Evolutionary conservation across 1,140 invertebrate genomes (phyloP).

Genomic region (Aphelenchoides fujianensis): DNA sequence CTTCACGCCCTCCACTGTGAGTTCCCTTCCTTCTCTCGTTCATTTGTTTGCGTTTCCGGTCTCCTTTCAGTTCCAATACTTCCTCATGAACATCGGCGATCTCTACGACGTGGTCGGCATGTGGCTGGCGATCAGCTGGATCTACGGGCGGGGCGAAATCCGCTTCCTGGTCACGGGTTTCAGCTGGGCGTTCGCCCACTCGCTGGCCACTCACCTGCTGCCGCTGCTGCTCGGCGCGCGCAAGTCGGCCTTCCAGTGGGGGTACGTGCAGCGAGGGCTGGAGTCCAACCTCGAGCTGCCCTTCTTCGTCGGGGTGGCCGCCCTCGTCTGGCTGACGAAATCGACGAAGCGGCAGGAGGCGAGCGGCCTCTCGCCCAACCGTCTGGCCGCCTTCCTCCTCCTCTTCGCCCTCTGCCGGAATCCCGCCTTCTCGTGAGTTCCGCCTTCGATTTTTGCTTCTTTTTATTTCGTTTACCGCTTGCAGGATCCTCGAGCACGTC

Average conservation of each 20-base stretch:
- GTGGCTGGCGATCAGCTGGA: slow-evolving; percentile 76
- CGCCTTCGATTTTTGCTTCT: no score
- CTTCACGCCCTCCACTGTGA: slow-evolving; percentile 30
- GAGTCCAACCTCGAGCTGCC: slow-evolving; percentile 84
- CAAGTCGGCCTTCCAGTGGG: slow-evolving; percentile 92
- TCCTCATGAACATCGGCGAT: slow-evolving; percentile 87
- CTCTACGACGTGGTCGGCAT: slow-evolving; percentile 86
- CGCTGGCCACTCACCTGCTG: slow-evolving; percentile 79
- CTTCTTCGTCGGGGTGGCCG: slow-evolving; percentile 42
- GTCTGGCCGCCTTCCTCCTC: not conserved
- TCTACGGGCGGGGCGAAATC: slow-evolving; percentile 67
- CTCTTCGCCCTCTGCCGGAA: not conserved
- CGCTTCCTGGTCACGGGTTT: slow-evolving; percentile 90
- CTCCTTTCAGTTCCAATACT: slow-evolving; percentile 72
- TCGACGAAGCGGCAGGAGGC: not conserved
- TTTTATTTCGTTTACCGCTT: no score
- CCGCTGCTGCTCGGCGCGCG: slow-evolving; percentile 88
- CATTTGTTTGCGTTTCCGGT: no score
- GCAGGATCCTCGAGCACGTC: not conserved
- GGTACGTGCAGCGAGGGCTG: slow-evolving; percentile 87
- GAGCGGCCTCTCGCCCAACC: not conserved
- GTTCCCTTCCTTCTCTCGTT: no score
- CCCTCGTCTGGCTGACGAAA: slow-evolving; percentile 41
- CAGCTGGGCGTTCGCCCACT: slow-evolving; percentile 92
- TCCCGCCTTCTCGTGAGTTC: not conserved